Evolutionary conservation across 2,113 vertebrate species (phyloP).

Genomic region (Neopipo cinnamomea): DNA sequence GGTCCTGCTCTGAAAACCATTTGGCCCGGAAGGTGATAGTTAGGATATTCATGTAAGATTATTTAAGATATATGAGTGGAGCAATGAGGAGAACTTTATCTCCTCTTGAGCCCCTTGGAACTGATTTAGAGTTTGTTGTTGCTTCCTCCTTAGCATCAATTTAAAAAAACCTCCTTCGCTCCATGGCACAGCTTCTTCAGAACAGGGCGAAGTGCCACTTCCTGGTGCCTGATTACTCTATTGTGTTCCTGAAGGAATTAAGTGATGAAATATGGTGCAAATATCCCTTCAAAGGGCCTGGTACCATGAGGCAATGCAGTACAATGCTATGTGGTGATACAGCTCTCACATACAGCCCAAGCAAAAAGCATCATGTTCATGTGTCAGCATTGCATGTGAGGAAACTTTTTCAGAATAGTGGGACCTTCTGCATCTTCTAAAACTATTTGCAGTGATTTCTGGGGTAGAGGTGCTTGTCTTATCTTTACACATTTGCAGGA

Average conservation of each 20-base stretch:
- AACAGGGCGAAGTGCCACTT: background rate
- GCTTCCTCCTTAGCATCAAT: background rate
- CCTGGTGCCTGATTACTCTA: background rate
- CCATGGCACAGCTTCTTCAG: background rate
- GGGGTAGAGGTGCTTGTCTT: background rate
- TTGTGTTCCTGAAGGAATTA: background rate
- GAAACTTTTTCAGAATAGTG: background rate
- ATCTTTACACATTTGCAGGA: background rate
- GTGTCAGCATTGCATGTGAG: background rate
- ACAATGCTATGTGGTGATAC: background rate
- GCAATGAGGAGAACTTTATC: background rate
- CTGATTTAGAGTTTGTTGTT: background rate
- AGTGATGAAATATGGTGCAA: background rate
- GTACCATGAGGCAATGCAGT: background rate
- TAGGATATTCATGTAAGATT: background rate
- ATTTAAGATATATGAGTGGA: background rate
- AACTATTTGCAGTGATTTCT: background rate
- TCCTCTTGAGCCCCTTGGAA: background rate
- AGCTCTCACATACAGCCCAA: background rate
- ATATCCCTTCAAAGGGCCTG: background rate
- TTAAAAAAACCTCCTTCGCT: background rate
- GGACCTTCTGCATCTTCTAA: background rate
- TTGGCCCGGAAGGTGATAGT: background rate
- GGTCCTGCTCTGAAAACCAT: background rate
- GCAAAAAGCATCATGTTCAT: accelerated